phyloP scores from a whole-genome alignment of 2,888 invertebrate species.

The Conomelus anceps region DNA sequence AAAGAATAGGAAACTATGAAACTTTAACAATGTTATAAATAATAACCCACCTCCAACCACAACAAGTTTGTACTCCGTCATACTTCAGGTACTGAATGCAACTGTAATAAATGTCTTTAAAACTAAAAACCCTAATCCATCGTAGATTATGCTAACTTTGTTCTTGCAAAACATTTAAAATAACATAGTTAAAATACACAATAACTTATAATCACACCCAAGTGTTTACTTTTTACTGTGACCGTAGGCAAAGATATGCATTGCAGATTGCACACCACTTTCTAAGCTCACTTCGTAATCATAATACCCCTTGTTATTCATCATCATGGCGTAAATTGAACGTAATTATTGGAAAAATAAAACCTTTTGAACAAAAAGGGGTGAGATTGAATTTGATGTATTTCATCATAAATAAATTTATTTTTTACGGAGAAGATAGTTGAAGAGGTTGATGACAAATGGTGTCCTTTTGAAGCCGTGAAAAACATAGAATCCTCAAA shows the following conservation, averaged over 20 bases:
- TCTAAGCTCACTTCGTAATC: not conserved
- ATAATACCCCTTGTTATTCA: not conserved
- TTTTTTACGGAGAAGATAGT: no score
- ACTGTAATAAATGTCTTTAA: not conserved
- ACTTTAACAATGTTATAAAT: not conserved
- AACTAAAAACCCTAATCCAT: constrained; percentile 16
- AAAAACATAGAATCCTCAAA: no score
- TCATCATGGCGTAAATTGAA: not conserved
- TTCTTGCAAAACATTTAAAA: not conserved
- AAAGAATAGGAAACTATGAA: not conserved
- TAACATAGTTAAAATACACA: not conserved
- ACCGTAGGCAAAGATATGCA: constrained; percentile 6
- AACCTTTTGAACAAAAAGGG: not conserved
- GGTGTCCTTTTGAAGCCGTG: no score
- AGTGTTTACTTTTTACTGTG: constrained; percentile 24
- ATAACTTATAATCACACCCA: constrained; percentile 24
- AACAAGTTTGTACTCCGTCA: constrained; percentile 54
- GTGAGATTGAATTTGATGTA: no score
- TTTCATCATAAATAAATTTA: no score
- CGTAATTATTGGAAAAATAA: not conserved
- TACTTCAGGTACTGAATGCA: constrained; percentile 32
- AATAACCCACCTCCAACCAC: constrained; percentile 44
- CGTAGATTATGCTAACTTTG: constrained; percentile 1
- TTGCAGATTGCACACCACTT: constrained; percentile 30
- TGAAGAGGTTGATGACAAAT: no score